Evolutionary conservation across 2,888 invertebrate genomes (phyloP), one percentile per base, ranked within the genome.

Genomic region (Tetanocera ferruginea): DNA sequence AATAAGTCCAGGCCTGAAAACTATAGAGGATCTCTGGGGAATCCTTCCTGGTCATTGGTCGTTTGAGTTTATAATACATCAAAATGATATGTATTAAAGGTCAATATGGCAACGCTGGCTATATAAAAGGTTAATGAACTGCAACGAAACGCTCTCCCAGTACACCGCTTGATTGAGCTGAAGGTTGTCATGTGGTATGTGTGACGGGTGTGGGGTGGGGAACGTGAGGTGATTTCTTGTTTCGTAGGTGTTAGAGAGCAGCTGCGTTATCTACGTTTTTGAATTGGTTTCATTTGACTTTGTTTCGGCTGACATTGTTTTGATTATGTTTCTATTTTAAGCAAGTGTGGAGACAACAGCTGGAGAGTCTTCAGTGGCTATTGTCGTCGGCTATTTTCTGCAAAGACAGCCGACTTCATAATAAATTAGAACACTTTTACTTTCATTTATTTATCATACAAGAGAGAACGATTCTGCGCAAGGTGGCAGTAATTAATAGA

Each of bases 241-340:
- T 17, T 28, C 28, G 60, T 60, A 28, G 60, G 60, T 67, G 23
- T 34, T 37, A 19, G 37, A 37, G 37, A 66, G 43, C 66, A 66
- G 34, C 17, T 37, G 67, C 37, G 43, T 67, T 67, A 67, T 67
- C 67, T 37, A 37, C 67, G 37, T 67, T 67, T 37, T 34, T 67
- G 67, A 9, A 67, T 67, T 67, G 11, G 43, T n/a, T 60, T 25
- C 57, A 23, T 28, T 19, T 60, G 14, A 14, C 43, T 43, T 43
- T 11, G 11, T 11, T 43, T 43, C 14, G 43, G 11, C 14, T 43
- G 14, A 11, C 11, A 43, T 43, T 43, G 14, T 43, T 43, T 43
- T 43, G 43, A 43, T 43, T 11, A 14, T 11, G 11, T 11, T 43
- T 43, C 43, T 43, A 43, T 43, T 43, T 43, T 43, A 43, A 43